These are phyloP conservation scores for Caenorhabditis sp. DNA, from an alignment of 2,888 invertebrate species.

Conservation along the genomic window DNA sequence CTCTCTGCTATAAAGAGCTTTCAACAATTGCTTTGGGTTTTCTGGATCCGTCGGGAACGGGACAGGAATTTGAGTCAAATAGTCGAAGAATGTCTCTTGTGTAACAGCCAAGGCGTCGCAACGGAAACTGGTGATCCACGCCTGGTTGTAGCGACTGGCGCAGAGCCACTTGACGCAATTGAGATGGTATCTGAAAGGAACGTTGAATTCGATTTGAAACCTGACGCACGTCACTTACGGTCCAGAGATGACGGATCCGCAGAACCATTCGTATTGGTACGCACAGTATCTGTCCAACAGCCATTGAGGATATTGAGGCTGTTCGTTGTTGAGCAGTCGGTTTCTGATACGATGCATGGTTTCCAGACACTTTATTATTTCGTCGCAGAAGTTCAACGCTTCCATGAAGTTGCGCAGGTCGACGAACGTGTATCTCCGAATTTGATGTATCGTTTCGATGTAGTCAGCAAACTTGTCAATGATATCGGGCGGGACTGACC, in stretches of 20 bases:
- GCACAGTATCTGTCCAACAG: slow-evolving; percentile 1
- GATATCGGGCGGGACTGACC: background rate
- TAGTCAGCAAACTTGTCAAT: slow-evolving; percentile 12
- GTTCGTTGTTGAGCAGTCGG: background rate
- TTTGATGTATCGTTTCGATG: background rate
- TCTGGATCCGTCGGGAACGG: slow-evolving; percentile 5
- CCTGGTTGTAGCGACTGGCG: background rate
- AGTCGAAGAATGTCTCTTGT: background rate
- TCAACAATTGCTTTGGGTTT: background rate
- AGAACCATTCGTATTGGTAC: slow-evolving; percentile 35
- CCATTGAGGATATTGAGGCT: background rate
- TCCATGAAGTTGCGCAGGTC: background rate
- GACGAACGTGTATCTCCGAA: background rate
- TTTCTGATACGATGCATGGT: background rate
- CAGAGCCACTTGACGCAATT: slow-evolving; percentile 10
- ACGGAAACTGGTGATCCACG: slow-evolving; percentile 7
- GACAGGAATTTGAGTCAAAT: background rate
- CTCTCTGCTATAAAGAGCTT: background rate
- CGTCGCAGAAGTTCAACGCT: slow-evolving; percentile 6
- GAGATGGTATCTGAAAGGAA: slow-evolving; percentile 16
- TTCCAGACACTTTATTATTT: background rate
- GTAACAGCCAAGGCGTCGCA: slow-evolving; percentile 16
- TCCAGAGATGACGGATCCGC: slow-evolving; percentile 42
- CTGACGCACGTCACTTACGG: slow-evolving; percentile 11
- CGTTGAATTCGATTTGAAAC: background rate